Evolutionary conservation across 2,888 invertebrate species (phyloP).

Genomic region (Cosmia trapezina): DNA sequence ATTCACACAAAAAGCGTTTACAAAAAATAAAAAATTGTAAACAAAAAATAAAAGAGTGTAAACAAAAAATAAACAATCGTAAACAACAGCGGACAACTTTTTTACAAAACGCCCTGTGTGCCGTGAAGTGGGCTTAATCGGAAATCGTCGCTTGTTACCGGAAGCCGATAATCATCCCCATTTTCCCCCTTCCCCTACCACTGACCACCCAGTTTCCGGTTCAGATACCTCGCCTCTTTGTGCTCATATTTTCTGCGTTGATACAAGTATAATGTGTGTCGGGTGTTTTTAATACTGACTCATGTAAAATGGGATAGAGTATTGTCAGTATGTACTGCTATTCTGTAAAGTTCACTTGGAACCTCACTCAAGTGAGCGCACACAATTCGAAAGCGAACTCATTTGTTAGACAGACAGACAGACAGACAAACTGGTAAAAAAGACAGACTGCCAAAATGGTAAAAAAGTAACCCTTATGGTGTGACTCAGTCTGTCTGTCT

Average conservation of each 20-base stretch:
- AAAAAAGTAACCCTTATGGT: no score
- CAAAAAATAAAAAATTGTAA: constrained; percentile 1
- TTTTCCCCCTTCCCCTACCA: not conserved
- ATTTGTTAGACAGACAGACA: no score
- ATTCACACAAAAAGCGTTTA: constrained; percentile 19
- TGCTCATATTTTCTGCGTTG: constrained; percentile 40
- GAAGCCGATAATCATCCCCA: constrained; percentile 59
- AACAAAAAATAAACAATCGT: constrained; percentile 37
- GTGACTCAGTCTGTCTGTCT: no score
- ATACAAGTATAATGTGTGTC: constrained; percentile 39
- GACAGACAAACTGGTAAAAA: no score
- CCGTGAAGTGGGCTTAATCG: constrained; percentile 65
- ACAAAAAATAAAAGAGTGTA: constrained; percentile 8
- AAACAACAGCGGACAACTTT: constrained; percentile 35
- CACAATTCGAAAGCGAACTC: not conserved
- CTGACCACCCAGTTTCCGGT: constrained; percentile 55
- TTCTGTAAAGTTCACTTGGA: not conserved
- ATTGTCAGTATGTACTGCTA: no score
- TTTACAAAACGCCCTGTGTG: constrained; percentile 50
- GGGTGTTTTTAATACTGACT: constrained; percentile 38
- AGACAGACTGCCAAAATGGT: no score
- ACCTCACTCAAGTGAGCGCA: constrained; percentile 11
- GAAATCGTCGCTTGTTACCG: constrained; percentile 68
- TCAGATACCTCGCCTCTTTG: constrained; percentile 59
- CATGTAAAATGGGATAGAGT: not conserved